phyloP scores from a whole-genome alignment of 2,797 vertebrate species.

The Girardinus metallicus region DNA sequence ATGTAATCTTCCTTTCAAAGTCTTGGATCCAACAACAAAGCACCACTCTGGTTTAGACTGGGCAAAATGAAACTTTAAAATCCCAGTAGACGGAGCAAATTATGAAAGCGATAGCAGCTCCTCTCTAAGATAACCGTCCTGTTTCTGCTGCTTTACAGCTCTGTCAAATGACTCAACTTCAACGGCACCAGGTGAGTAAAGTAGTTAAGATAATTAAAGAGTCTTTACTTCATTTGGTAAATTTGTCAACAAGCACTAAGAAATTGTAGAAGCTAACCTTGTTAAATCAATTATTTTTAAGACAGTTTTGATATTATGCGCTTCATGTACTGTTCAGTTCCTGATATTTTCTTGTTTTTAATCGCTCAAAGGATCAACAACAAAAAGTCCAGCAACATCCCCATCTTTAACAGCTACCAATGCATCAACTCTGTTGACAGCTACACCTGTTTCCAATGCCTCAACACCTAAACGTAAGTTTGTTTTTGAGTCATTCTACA shows the following conservation, averaged over 20 bases:
- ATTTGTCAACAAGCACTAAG: background rate
- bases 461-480: background rate
- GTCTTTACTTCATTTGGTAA: background rate
- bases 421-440: background rate
- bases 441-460: accelerated
- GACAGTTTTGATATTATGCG: background rate
- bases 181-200: background rate
- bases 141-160: background rate
- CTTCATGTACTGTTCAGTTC: background rate
- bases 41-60: background rate
- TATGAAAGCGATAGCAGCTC: background rate
- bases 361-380: background rate
- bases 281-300: background rate
- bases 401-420: too few relatives aligned
- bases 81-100: background rate
- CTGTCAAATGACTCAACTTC: accelerated
- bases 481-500: background rate
- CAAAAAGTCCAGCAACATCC: background rate
- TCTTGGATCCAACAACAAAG: background rate
- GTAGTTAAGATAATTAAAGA: background rate
- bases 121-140: background rate
- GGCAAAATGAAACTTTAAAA: background rate
- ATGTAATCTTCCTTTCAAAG: background rate
- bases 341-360: background rate
- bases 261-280: background rate